phyloP scores from a whole-genome alignment of 2,888 invertebrate species.

The Ophonus ardosiacus region DNA sequence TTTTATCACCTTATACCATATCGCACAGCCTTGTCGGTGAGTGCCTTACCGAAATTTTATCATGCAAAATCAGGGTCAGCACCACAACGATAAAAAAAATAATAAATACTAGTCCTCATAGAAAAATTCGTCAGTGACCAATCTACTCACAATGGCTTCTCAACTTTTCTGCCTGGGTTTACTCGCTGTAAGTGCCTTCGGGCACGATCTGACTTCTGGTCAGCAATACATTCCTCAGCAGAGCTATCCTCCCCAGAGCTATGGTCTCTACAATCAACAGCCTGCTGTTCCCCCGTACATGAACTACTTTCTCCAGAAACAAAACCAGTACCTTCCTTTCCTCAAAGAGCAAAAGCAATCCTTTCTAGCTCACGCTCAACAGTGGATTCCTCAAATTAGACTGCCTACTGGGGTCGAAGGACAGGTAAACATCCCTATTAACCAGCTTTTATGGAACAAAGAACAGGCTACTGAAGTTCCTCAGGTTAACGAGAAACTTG shows the following conservation, averaged over 20 bases:
- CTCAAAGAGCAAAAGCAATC: background rate
- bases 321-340: background rate
- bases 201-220: background rate
- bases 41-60: too few relatives aligned
- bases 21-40: too few relatives aligned
- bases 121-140: background rate
- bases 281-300: background rate
- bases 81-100: too few relatives aligned
- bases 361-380: background rate
- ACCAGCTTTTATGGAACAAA: too few relatives aligned
- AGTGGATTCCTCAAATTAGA: too few relatives aligned
- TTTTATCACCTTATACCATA: too few relatives aligned
- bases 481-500: too few relatives aligned
- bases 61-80: too few relatives aligned
- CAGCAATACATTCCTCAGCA: background rate
- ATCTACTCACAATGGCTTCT: background rate
- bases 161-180: background rate
- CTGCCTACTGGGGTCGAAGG: background rate
- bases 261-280: background rate
- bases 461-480: too few relatives aligned
- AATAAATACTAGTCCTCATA: background rate
- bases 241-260: background rate
- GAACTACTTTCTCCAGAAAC: background rate
- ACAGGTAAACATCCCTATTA: background rate
- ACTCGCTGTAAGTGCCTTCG: background rate